Evolutionary conservation across 2,888 invertebrate genomes (phyloP).

Genomic region (Oconnorella tubifera): DNA sequence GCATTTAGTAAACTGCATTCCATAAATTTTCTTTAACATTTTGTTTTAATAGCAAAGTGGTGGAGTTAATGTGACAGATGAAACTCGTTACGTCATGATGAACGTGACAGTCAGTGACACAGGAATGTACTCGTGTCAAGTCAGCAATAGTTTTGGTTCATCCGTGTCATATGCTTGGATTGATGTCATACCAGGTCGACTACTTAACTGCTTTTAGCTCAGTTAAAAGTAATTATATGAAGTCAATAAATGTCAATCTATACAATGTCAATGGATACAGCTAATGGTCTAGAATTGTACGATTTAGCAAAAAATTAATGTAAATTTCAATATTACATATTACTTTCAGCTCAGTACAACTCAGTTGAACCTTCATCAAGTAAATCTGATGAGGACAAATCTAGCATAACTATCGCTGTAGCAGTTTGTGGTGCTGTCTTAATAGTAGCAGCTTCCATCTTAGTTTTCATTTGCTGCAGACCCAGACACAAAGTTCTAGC

Average conservation of each 20-base stretch:
- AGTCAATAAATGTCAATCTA: no score
- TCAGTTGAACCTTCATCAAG: no score
- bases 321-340: no score
- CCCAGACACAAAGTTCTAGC: not conserved
- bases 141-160: not conserved
- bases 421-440: not conserved
- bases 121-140: not conserved
- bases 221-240: no score
- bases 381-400: no score
- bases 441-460: not conserved
- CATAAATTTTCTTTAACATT: no score
- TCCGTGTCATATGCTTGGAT: not conserved
- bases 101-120: not conserved
- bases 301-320: no score
- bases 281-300: no score
- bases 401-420: not conserved
- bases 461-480: not conserved
- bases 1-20: no score
- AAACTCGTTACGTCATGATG: not conserved
- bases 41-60: not conserved
- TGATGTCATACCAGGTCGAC: not conserved
- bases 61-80: not conserved
- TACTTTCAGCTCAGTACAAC: no score
- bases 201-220: no score
- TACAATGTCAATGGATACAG: no score